Evolutionary conservation across 2,888 invertebrate genomes (phyloP).

Genomic region (Perizoma affinitatum): DNA sequence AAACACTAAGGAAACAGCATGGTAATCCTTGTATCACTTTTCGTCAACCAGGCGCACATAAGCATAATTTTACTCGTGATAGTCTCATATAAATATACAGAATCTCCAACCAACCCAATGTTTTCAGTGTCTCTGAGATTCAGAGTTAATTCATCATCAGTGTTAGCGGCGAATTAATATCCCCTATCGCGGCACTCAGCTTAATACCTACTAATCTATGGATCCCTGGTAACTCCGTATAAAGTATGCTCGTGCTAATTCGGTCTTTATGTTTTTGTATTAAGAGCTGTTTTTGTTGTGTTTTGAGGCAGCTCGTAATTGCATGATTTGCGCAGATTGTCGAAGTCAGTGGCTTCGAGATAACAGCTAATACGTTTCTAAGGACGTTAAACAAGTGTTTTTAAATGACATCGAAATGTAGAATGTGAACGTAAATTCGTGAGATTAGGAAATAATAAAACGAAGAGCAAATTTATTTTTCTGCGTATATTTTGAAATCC

Average conservation of each 20-base stretch:
- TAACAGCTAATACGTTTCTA: conserved; percentile 31
- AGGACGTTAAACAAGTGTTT: conserved; percentile 33
- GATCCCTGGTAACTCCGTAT: conserved; percentile 24
- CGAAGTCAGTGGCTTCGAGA: conserved; percentile 32
- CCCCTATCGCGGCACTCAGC: conserved; percentile 34
- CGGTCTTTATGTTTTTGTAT: conserved; percentile 13
- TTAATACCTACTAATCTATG: conserved; percentile 36
- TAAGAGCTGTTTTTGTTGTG: conserved; percentile 35
- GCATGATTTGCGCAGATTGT: conserved; percentile 48
- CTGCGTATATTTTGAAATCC: conserved; percentile 1
- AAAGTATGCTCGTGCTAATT: conserved; percentile 19
- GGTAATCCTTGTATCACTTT: conserved; percentile 8
- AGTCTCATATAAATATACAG: conserved; percentile 21
- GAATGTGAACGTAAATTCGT: conserved; percentile 9
- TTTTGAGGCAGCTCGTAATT: conserved; percentile 47
- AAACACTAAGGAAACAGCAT: neutral
- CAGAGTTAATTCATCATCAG: conserved; percentile 33
- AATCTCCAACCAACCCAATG: conserved; percentile 7
- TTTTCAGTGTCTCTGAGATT: conserved; percentile 21
- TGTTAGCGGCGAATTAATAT: conserved; percentile 36
- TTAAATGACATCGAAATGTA: conserved; percentile 24
- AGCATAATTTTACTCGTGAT: conserved; percentile 5
- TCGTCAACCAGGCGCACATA: conserved; percentile 3
- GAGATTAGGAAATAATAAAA: conserved; percentile 9
- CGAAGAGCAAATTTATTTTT: conserved; percentile 11